Evolutionary conservation across 2,888 invertebrate species (phyloP).

Genomic region (Scaptomyza caliginosa): DNA sequence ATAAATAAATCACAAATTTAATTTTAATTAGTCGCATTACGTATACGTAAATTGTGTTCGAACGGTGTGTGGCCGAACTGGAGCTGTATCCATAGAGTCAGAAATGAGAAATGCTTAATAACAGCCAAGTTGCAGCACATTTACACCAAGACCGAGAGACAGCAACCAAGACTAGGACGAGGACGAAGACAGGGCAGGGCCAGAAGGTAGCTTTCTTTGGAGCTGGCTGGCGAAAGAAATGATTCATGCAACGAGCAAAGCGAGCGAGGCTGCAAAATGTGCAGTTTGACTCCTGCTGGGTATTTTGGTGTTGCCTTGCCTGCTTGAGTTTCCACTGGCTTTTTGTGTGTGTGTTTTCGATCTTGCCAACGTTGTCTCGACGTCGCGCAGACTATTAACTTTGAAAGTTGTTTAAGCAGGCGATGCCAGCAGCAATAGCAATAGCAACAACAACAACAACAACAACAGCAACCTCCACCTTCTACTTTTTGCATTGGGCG

Average conservation of each 20-base stretch:
- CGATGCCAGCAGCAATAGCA: constrained; percentile 57
- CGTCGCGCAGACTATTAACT: constrained; percentile 80
- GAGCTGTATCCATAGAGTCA: constrained; percentile 40
- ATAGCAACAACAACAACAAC: constrained; percentile 35
- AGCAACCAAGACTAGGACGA: not conserved
- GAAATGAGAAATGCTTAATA: constrained; percentile 58
- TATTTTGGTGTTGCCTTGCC: constrained; percentile 39
- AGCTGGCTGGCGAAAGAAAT: constrained; percentile 47
- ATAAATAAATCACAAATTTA: constrained; percentile 56
- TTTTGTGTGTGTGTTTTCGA: constrained; percentile 38
- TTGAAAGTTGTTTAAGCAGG: constrained; percentile 81
- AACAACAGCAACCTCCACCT: constrained; percentile 68
- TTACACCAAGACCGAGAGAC: constrained; percentile 52
- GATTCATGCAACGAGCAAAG: constrained; percentile 63
- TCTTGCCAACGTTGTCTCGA: constrained; percentile 70
- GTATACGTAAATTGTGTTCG: constrained; percentile 57
- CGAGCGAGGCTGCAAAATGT: constrained; percentile 27
- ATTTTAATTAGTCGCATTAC: constrained; percentile 75
- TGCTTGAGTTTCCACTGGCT: constrained; percentile 9
- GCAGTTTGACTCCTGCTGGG: constrained; percentile 66
- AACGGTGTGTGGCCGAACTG: constrained; percentile 44
- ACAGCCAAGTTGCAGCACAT: constrained; percentile 71
- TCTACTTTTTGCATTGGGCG: constrained; percentile 78
- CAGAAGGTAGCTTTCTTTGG: constrained; percentile 59
- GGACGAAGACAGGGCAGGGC: constrained; percentile 21